Base-by-base conservation (phyloP, 1,140 invertebrate genomes). In the Phocides pigmalion region DNA sequence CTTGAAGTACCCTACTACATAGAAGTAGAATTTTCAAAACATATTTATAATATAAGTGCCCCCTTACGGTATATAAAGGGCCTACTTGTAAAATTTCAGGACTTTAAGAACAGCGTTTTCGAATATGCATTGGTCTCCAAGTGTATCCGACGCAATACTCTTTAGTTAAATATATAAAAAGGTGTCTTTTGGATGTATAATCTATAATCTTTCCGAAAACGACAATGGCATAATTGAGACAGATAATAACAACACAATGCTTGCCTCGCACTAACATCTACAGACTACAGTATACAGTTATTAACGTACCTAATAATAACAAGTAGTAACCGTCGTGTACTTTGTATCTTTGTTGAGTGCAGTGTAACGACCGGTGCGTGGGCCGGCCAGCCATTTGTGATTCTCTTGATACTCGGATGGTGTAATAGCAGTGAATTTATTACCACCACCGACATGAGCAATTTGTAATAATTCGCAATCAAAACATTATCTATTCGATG, bases 371-470 rank as follows among this genome's bases (percentile, higher is more conserved):
- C 54, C 20, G 37, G 3, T 44, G 63, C 61, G 66, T 74, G 61
- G 72, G 68, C 19, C 28, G 28, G 6, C 37, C 41, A 16, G 16
- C 28, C 37, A 59, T 41, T 66, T 53, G 42, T 39, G 25, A 62
- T 22, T 54, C 49, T 62, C 50, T 61, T 47, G 28, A 44, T 61
- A 47, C 49, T 39, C 62, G 22, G 56, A 61, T 50, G 28, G 35
- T 66, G 54, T 70, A 59, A 70, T 32, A 64, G 39, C 50, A 58
- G 4, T 46, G 12, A 50, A 64, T 64, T 67, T 67, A 67, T 67
- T 49, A 37, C 58, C 17, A 51, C 46, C 58, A 49, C 15, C 28
- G 47, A 51, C 64, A 47, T 51, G 28, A 17, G 42, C 46, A 62
- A 58, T 51, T 58, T 51, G 49, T 47, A 41, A 61, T 47, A 28